Evolutionary conservation across 2,113 vertebrate genomes (phyloP), one percentile per base, ranked within the genome.

Genomic region (Chaetodon trifascialis): DNA sequence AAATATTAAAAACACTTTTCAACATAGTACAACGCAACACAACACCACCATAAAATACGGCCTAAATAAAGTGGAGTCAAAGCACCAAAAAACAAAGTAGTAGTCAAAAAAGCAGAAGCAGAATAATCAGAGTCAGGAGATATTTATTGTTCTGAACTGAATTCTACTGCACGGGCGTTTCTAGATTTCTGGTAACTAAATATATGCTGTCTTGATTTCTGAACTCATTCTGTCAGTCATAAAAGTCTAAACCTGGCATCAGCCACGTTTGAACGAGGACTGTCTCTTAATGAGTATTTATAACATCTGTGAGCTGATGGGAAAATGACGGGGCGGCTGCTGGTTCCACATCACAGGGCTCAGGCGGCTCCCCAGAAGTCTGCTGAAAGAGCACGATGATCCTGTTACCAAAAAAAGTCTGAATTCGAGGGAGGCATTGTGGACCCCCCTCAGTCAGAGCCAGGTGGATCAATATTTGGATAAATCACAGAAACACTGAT

Each of bases 221-320:
- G 34, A 11, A 23, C 15, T 10, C 34, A 19, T 80, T 66, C 25
- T 66, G 51, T 38, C 16, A n/a, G 17, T 36, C 55, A 38, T 8
- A 55, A 66, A 73, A 68, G 15, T 21, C 34, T 47, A 47, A 84
- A 49, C 38, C 6, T 30, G 14, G 19, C 8, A 23, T 65, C 47
- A 60, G 1, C 15, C 40, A 16, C 56, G 46, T 63, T 44, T 71
- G 23, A 76, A 56, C 34, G 21, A 38, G 17, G 38, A 8, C 47
- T 23, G 44, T 34, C 40, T 74, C 58, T 47, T 46, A 63, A 73
- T 68, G 66, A 77, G 62, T 73, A 64, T 82, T 81, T 86, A 56
- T 70, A 69, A 52, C 69, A 59, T 86, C 74, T 68, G 47, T 51
- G 63, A 63, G 17, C 47, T 21, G 69, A 74, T 38, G 63, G 30